phyloP scores from a whole-genome alignment of 2,113 vertebrate species.

The Scortum barcoo region DNA sequence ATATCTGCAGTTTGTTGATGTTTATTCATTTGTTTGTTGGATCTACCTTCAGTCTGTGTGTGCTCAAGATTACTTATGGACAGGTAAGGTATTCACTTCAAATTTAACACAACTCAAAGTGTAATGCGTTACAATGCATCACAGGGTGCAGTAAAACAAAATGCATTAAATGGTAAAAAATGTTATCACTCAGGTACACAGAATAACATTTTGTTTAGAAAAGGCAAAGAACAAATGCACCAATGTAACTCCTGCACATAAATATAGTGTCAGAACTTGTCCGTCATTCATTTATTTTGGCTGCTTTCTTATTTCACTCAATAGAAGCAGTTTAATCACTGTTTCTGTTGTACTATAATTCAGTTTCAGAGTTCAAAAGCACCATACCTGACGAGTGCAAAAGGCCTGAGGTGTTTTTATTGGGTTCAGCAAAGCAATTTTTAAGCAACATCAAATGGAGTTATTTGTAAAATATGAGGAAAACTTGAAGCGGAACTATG shows the following conservation, averaged over 20 bases:
- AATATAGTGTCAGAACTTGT: not conserved
- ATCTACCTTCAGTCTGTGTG: not conserved
- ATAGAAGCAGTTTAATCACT: constrained; percentile 3
- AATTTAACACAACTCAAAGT: not conserved
- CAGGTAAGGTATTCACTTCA: not conserved
- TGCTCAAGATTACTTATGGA: not conserved
- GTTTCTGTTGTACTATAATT: not conserved
- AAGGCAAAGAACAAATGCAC: not conserved
- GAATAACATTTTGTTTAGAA: not conserved
- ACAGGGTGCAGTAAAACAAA: not conserved
- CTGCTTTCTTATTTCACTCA: not conserved
- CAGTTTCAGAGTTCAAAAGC: constrained; percentile 27
- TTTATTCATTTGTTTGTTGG: not conserved
- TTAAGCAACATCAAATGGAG: constrained; percentile 3
- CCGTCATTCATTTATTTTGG: constrained; percentile 5
- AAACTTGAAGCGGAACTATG: not conserved
- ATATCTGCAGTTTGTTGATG: constrained; percentile 8
- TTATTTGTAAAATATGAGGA: constrained; percentile 18
- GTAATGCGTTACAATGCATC: not conserved
- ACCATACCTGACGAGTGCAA: not conserved
- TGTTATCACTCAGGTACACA: not conserved
- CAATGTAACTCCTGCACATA: not conserved
- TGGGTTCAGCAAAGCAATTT: constrained; percentile 13
- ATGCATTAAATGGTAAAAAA: not conserved
- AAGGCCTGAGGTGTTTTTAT: constrained; percentile 19